Conservation (phyloP, 1,140 invertebrate genomes). For the Diachasmimorpha longicaudata region DNA sequence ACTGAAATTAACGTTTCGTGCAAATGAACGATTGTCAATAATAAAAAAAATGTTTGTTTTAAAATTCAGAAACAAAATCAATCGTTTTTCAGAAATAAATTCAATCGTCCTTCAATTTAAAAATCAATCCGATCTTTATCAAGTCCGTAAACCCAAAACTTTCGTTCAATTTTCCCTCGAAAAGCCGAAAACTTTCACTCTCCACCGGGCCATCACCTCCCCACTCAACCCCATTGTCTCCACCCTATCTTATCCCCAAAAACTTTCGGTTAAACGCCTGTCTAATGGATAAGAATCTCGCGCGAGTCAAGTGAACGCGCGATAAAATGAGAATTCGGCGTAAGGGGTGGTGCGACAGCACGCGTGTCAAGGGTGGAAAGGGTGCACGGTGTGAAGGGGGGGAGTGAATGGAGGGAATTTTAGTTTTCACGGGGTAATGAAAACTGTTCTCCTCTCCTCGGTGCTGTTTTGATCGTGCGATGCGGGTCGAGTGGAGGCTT, state of each 20-base stretch:
- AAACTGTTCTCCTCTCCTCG: conserved; percentile 14
- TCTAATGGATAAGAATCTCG: conserved; percentile 24
- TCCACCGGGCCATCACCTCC: not conserved
- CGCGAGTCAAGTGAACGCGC: conserved; percentile 13
- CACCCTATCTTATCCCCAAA: not conserved
- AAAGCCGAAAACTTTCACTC: not conserved
- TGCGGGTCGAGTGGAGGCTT: not conserved
- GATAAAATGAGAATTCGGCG: conserved; percentile 36
- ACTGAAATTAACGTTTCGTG: too few relatives aligned
- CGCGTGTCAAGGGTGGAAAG: not conserved
- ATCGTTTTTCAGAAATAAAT: too few relatives aligned
- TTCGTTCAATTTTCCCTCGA: not conserved
- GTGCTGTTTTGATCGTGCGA: not conserved
- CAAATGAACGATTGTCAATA: too few relatives aligned
- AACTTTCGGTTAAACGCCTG: not conserved
- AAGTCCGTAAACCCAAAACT: too few relatives aligned
- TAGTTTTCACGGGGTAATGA: conserved; percentile 38
- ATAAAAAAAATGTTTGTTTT: too few relatives aligned
- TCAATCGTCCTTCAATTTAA: too few relatives aligned
- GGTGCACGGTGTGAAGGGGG: not conserved
- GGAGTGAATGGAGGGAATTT: not conserved
- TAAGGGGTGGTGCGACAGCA: conserved; percentile 23
- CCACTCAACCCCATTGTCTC: not conserved
- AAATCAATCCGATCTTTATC: too few relatives aligned
- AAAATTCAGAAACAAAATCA: too few relatives aligned